Base-by-base conservation (phyloP, 2,888 invertebrate genomes). In the Lydus trimaculatus region DNA sequence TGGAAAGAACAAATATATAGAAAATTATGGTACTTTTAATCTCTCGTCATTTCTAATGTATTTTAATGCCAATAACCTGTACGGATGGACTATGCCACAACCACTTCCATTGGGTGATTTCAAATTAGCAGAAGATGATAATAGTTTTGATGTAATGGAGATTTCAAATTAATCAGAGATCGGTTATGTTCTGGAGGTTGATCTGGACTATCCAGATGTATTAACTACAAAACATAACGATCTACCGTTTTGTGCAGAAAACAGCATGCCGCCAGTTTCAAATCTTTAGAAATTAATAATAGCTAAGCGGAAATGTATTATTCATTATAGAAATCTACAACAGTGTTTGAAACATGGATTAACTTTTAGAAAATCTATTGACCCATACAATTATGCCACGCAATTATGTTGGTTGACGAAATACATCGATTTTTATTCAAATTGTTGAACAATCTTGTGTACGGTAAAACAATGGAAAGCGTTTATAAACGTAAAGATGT, bases 391-490 rank as follows among this genome's bases (percentile, higher is more conserved):
- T 73, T 70, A n/a, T n/a, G n/a, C n/a, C 56, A 58, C 65, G 59
- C 70, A 72, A 65, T 28, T 56, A 31, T 36, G 56, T 28, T 73
- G 68, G 73, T 62, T 73, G 13, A 66, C 72, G 64, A 58, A 58
- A 33, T 72, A 73, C 43, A 72, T 73, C 8, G 66, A 70, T 58
- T 39, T 72, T 39, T 70, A 3, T 76, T 66, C 52, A 73, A 76
- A 71, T 23, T 69, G 13, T 43, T 66, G 0, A 74, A 72, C 56
- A 61, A 83, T 68, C 7, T 76, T 59, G 67, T 80, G 78, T 69
- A 76, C 72, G 70, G 69, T 7, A 72, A 70, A 77, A 82, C 82
- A 1, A 84, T 85, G 80, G 84, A 85, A 74, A 85, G 85, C 76
- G 80, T 83, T 15, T 72, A 81, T 43, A 84, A 84, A 58, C 74